These are phyloP conservation scores for Latrodectus hesperus DNA, from an alignment of 2,888 invertebrate species.

Conservation along the genomic window DNA sequence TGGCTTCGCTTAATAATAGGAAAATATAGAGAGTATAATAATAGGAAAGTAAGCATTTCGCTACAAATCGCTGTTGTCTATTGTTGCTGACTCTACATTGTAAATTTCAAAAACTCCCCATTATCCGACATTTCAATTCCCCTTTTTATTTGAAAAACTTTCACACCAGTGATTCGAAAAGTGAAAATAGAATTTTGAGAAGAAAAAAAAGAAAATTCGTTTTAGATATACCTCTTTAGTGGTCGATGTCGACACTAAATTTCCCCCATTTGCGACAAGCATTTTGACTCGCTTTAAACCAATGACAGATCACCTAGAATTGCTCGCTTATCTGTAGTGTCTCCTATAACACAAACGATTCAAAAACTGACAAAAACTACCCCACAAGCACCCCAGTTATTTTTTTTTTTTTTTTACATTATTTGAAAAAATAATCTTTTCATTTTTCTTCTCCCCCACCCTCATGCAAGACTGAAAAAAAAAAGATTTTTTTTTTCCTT, in stretches of 20 bases:
- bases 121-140: no score
- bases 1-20: no score
- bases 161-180: not conserved
- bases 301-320: constrained; percentile 50
- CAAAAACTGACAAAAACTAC: constrained; percentile 18
- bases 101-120: no score
- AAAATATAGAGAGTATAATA: no score
- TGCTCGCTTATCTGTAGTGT: constrained; percentile 28
- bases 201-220: not conserved
- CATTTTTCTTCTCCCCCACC: constrained; percentile 22
- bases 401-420: not conserved
- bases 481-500: constrained; percentile 25
- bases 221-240: not conserved
- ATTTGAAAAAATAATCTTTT: constrained; percentile 33
- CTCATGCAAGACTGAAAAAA: not conserved
- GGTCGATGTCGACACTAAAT: constrained; percentile 21
- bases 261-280: constrained; percentile 37
- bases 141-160: no score
- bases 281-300: constrained; percentile 35
- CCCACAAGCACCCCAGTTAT: not conserved
- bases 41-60: no score
- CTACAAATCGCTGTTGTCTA: no score
- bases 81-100: no score
- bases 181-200: not conserved
- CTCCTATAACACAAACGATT: not conserved